phyloP scores from a whole-genome alignment of 1,140 invertebrate genomes.

The Bombus superbus region DNA sequence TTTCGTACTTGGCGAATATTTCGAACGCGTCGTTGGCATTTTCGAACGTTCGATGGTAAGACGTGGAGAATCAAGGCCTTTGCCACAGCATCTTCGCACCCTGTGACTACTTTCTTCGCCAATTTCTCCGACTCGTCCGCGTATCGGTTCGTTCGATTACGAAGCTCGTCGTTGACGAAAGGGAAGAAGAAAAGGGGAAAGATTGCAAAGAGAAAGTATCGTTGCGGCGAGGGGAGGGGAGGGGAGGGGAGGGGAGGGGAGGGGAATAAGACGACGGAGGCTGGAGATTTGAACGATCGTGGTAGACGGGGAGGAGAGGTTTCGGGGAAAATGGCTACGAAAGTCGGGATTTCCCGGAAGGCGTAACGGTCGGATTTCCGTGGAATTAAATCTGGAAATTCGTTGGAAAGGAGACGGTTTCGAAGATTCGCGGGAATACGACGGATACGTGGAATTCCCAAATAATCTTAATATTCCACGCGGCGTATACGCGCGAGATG shows the following conservation, averaged over 20 bases:
- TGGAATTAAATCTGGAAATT: background rate
- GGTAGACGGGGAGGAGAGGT: too few species aligned
- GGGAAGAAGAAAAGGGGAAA: background rate
- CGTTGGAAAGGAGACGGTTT: background rate
- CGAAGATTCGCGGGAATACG: background rate
- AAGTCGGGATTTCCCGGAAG: background rate
- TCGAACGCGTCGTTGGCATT: too few species aligned
- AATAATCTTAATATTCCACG: background rate
- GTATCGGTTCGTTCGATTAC: too few species aligned
- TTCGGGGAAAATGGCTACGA: background rate
- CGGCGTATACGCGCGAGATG: too few species aligned
- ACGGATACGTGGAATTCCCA: background rate
- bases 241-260: background rate
- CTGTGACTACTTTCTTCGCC: fast-evolving
- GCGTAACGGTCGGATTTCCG: background rate
- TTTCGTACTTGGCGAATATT: too few species aligned
- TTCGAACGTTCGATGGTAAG: too few species aligned
- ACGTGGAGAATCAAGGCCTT: too few species aligned
- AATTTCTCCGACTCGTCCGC: too few species aligned
- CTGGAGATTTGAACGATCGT: background rate
- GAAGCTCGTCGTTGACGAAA: background rate
- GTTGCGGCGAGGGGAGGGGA: too few species aligned
- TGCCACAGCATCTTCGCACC: fast-evolving
- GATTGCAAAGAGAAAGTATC: fast-evolving
- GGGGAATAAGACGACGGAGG: background rate